These are phyloP conservation scores for Tiphia femorata DNA, from an alignment of 2,888 invertebrate species.

Conservation along the genomic window DNA sequence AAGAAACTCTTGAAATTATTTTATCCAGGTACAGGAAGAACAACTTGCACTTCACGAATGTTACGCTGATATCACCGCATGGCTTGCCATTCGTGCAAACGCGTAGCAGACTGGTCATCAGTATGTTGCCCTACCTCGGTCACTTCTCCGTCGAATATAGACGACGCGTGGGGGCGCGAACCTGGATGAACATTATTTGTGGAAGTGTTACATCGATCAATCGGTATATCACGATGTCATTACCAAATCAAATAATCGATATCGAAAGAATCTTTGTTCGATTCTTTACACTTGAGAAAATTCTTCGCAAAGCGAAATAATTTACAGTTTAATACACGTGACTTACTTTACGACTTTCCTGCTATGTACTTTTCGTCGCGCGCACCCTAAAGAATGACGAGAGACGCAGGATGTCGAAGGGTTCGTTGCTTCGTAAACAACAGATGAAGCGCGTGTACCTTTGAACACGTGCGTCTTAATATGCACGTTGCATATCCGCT, in stretches of 20 bases:
- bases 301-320: no score
- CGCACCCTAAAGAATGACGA: no score
- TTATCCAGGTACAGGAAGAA: conserved; percentile 67
- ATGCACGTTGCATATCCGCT: not conserved
- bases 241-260: no score
- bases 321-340: no score
- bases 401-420: no score
- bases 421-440: no score
- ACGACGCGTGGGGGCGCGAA: conserved; percentile 73
- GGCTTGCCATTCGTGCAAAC: conserved; percentile 73
- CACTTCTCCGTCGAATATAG: conserved; percentile 72
- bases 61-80: conserved; percentile 78
- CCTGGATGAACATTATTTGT: conserved; percentile 77
- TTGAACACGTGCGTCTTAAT: not conserved
- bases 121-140: conserved; percentile 72
- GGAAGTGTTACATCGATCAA: conserved; percentile 73
- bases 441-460: not conserved
- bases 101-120: conserved; percentile 63
- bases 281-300: no score
- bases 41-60: conserved; percentile 79
- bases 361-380: no score
- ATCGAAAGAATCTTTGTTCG: no score
- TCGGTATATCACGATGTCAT: conserved; percentile 70
- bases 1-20: no score
- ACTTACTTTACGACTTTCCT: no score